A percentile compares a stretch with the other conserved stretches of the same genome.
These are phyloP conservation scores for Euplexia lucipara DNA, from an alignment of 2,888 invertebrate genomes.

Conservation along the genomic window DNA sequence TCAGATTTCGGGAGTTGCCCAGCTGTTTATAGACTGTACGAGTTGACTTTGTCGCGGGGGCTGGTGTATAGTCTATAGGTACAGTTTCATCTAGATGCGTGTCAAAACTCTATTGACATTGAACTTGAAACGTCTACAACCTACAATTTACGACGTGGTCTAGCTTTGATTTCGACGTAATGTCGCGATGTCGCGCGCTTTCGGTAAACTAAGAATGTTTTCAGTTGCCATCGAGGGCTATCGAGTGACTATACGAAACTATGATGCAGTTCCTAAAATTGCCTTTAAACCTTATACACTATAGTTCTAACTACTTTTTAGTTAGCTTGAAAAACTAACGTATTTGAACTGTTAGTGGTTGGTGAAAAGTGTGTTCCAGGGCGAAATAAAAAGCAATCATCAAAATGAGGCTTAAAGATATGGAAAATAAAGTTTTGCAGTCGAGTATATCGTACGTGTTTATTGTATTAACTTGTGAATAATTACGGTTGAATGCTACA, in stretches of 20 bases:
- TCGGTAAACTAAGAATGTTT: constrained; percentile 16
- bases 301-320: background rate
- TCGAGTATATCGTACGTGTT: constrained; percentile 42
- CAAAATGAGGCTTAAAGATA: constrained; percentile 43
- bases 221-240: constrained; percentile 30
- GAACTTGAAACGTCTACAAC: constrained; percentile 51
- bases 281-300: constrained; percentile 12
- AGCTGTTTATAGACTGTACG: constrained; percentile 9
- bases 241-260: constrained; percentile 9
- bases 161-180: constrained; percentile 26
- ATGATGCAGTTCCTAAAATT: background rate
- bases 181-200: constrained; percentile 43
- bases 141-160: constrained; percentile 40
- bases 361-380: background rate
- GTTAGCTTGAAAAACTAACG: background rate
- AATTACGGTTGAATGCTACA: too few relatives aligned
- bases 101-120: constrained; percentile 44
- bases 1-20: background rate
- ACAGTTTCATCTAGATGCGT: constrained; percentile 29
- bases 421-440: constrained; percentile 37
- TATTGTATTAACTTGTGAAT: background rate
- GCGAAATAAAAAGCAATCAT: background rate
- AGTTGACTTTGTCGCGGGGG: constrained; percentile 32
- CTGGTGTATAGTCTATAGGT: background rate
- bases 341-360: constrained; percentile 5